phyloP scores from a whole-genome alignment of 2,888 invertebrate species.

The Bimastos eiseni region DNA sequence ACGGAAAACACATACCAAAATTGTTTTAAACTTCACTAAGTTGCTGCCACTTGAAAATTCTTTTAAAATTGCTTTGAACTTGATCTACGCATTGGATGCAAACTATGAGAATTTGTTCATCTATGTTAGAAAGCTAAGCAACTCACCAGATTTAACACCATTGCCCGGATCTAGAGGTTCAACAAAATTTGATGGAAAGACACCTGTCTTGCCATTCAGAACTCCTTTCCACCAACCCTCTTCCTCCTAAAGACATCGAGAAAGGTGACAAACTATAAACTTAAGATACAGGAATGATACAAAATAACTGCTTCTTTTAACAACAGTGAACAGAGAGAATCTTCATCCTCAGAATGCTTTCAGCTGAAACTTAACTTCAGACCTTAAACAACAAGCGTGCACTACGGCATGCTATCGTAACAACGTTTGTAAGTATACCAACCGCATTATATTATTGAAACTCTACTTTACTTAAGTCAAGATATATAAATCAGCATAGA shows the following conservation, averaged over 20 bases:
- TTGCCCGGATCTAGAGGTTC: conserved; percentile 30
- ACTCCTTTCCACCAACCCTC: conserved; percentile 92
- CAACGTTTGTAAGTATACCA: too few species aligned
- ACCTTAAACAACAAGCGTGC: too few species aligned
- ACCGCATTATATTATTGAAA: too few species aligned
- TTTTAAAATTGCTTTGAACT: background rate
- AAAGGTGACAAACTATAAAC: background rate
- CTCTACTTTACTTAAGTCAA: too few species aligned
- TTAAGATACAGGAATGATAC: background rate
- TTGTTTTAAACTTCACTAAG: background rate
- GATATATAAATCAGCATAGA: too few species aligned
- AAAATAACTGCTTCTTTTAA: background rate
- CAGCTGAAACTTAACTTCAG: background rate
- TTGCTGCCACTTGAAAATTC: background rate
- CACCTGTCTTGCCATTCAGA: conserved; percentile 76
- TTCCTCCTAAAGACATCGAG: conserved; percentile 66
- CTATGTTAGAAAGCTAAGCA: background rate
- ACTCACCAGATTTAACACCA: conserved; percentile 3
- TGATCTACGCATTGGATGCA: background rate
- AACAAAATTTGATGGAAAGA: conserved; percentile 90
- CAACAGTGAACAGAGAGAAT: background rate
- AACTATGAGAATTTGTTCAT: background rate
- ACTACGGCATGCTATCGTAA: too few species aligned
- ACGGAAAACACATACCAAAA: too few species aligned
- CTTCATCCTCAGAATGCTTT: background rate